Base-by-base conservation (phyloP, 1,140 invertebrate genomes). In the Stegodyphus dumicola region DNA sequence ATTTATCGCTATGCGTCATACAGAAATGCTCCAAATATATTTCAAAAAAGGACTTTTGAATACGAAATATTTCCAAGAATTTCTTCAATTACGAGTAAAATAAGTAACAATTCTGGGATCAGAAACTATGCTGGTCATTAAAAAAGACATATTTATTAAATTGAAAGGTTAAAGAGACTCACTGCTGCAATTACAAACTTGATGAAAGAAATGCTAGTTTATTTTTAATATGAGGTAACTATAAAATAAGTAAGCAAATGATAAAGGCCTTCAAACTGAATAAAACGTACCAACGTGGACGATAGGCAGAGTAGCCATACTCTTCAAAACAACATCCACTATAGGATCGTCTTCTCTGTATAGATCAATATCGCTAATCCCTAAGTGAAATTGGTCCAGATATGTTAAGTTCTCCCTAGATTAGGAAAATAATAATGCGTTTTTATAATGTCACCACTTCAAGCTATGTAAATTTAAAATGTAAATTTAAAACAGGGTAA, bases 361-460 rank as follows among this genome's bases (percentile, higher is more conserved):
- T 65, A 99, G 91, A 89, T 96, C 95, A 87, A 94, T 93, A 89
- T 95, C 95, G 33, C 95, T 94, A 88, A 99, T 98, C 89, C 94
- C 93, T 89, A 95, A 91, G 88, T 98, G 96, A 91, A 98, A 98
- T 87, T 92, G 93, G 89, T 98, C 95, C 92, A 92, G 92, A 18
- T 88, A 86, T 9, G 90, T 89, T 10, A 90, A 81, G 90, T 96
- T 95, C 89, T 92, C 92, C 89, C 96, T 97, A 11, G 5, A 70
- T 3, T 48, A 52, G 15, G 17, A 33, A 33, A 67, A 92, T 67
- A 94, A 94, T 33, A 33, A 33, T 33, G 33, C 33, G 33, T 33
- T 33, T 33, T 33, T 33, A 33, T 1, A 33, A 33, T 33, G 33
- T 33, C 33, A 33, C 3, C 33, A 33, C 33, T 33, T 33, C 33